Evolutionary conservation across 2,888 invertebrate genomes (phyloP), one percentile per base, ranked within the genome.

Genomic region (Antheraea yamamai): DNA sequence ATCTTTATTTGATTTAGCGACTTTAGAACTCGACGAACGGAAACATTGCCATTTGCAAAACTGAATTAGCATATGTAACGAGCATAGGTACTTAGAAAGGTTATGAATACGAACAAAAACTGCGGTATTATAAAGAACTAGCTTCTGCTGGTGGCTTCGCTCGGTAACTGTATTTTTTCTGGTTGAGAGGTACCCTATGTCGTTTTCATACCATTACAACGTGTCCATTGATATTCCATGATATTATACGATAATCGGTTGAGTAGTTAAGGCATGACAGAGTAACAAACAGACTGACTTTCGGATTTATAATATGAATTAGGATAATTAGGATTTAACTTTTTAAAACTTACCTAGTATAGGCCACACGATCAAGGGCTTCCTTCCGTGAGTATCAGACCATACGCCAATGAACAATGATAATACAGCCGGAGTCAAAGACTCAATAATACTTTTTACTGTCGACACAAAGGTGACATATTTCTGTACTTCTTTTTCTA

Each of bases 321-420:
- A 39, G 7, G 35, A 39, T 7, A 39, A 39, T 39, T 39, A 39
- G 35, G 35, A 39, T 39, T 39, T 30, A 1, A 30, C 1, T 47
- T 20, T 58, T 35, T 35, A n/a, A n/a, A 64, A 86, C 91, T 92
- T 87, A 96, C 97, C 96, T 78, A 95, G 86, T 78, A 96, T 92
- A 4, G 97, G 95, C 81, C 96, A 92, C 6, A 97, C 86, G 64
- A 98, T 84, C 75, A 97, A 91, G 14, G 97, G 97, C 84, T 97
- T 96, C 72, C 97, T 95, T 52, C 98, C 98, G 91, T 97, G 96
- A 78, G 95, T 96, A 85, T 98, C 98, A 73, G 97, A 97, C 97
- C 97, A 98, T 0, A 97, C 97, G 14, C 97, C 98, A 78, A 97
- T 87, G 85, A 97, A 97, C 73, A 97, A 92, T 74, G 97, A 96